Evolutionary conservation across 2,888 invertebrate genomes (phyloP), one percentile per base, ranked within the genome.

Genomic region (Atherix ibis): DNA sequence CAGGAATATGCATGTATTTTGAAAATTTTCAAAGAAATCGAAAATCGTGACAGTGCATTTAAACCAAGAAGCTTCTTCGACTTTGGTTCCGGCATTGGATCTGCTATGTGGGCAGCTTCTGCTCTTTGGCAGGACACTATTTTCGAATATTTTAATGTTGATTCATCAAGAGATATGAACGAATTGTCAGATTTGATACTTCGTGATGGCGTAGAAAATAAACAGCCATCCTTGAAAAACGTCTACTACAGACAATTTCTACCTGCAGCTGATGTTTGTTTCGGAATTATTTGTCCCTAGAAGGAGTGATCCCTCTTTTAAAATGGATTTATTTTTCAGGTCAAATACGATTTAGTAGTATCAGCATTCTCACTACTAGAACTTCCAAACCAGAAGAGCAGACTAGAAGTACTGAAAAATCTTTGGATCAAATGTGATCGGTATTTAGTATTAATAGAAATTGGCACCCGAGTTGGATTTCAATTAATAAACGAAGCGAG

Each of bases 51-150:
- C 52, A 64, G 67, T 0, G 55, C 70, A 13, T 94, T 82, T 53
- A 64, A 65, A 37, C 94, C 94, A 0, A 63, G 68, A 37, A 70
- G 71, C 32, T 69, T 88, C 43, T 81, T 92, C 46, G 92, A 95
- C 62, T 89, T 85, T 57, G 95, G 94, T 1, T 85, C 91, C 4
- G 95, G 95, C 1, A 62, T 85, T 4, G 92, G 91, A 1, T 80
- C 84, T 1, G 82, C 75, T 0, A 72, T 76, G 34, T 91, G 91
- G 91, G 92, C 85, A 0, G 73, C 77, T 0, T 74, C 76, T 46
- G 55, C 64, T 4, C 64, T 69, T 12, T 95, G 89, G 89, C 63
- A 66, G 6, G 61, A 70, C 0, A 56, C 70, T 14, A 66, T 92
- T 18, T 72, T 67, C 48, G 92, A 95, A 61, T 84, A 83, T 53